Evolutionary conservation across 2,113 vertebrate species (phyloP), one percentile per base, ranked within the genome.

Genomic region (Electrona antarctica): DNA sequence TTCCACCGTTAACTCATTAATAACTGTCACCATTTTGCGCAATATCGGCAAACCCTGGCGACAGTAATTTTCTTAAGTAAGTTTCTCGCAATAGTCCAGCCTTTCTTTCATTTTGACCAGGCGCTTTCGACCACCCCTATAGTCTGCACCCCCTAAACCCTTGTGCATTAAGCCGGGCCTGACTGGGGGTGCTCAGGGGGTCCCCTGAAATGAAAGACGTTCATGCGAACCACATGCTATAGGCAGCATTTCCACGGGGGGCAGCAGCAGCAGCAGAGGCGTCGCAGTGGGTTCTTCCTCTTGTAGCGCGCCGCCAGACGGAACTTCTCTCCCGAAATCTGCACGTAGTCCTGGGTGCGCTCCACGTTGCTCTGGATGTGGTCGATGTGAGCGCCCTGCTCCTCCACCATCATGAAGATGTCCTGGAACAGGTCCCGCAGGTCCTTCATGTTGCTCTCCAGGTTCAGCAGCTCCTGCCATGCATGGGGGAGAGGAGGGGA

Each of bases 371-470:
- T 93, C 91, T 99, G 95, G 66, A 99, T 98, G 83, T 93, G 95
- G 65, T 98, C 94, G 7, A 99, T 93, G 76, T 92, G 89, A 33
- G 91, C 82, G 9, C 96, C 96, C 88, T 99, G 97, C 64, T 97
- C 94, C 54, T 98, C 95, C 63, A 97, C 95, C 77, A 97, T 78
- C 87, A 96, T 62, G 66, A 94, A 97, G 73, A 98, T 91, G 76
- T 98, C 95, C 68, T 95, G 64, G 76, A 98, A 98, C 50, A 99
- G 93, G 65, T 98, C 95, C 67, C 90, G 92, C 77, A 99, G 82
- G 3, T 98, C 97, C 85, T 92, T 96, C 83, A 99, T 92, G 77
- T 97, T 97, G 76, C 91, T 96, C 87, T 99, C 97, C 63, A 99
- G 79, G 79, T 78, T 96, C 54, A 97, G 28, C 69, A 99, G 74